Percentiles rank a stretch among this genome's conserved stretches.
These are phyloP conservation scores for Tenrec ecaudatus DNA, from an alignment of 2,113 vertebrate species.

Conservation along the genomic window DNA sequence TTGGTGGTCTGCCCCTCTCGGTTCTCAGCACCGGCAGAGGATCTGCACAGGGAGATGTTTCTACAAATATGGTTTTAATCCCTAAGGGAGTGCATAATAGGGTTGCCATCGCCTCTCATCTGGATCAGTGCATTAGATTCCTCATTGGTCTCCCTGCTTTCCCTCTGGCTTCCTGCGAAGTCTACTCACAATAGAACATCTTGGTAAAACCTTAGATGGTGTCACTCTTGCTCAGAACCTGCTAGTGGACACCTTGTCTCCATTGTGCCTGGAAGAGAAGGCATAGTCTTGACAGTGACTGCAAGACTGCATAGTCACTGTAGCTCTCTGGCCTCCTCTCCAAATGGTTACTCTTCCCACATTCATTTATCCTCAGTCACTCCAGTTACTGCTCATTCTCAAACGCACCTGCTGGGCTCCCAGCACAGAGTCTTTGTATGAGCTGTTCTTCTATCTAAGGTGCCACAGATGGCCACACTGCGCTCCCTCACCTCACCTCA, in stretches of 20 bases:
- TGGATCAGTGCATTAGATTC: not conserved
- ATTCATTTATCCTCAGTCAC: not conserved
- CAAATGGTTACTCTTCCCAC: accelerated
- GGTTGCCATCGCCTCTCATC: not conserved
- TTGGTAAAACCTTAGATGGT: not conserved
- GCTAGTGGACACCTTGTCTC: not conserved
- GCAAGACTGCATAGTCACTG: too few relatives aligned
- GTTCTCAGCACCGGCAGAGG: not conserved
- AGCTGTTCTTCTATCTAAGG: not conserved
- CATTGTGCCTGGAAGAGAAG: not conserved
- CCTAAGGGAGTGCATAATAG: not conserved
- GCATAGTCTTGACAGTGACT: not conserved
- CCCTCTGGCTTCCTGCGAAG: not conserved
- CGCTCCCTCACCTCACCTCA: too few relatives aligned
- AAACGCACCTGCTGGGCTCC: not conserved
- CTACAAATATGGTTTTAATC: not conserved
- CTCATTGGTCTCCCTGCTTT: not conserved
- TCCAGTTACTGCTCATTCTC: too few relatives aligned
- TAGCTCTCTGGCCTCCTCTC: not conserved
- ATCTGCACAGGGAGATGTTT: too few relatives aligned
- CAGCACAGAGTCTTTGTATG: not conserved
- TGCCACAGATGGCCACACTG: too few relatives aligned
- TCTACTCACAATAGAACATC: not conserved
- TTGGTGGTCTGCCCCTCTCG: not conserved
- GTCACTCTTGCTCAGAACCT: not conserved